phyloP scores from a whole-genome alignment of 2,113 vertebrate genomes.

The Scatophagus argus region DNA sequence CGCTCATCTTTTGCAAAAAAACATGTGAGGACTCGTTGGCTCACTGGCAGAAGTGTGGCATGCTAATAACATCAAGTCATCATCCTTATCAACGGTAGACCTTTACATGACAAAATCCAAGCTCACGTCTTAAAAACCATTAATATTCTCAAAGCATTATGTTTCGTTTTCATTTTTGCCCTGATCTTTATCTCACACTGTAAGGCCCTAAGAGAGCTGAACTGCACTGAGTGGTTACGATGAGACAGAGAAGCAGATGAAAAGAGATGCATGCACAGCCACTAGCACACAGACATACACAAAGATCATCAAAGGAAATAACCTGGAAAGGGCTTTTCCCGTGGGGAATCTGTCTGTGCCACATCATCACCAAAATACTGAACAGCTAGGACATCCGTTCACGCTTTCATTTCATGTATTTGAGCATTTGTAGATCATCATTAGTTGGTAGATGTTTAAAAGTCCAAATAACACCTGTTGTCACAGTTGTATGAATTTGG shows the following conservation, averaged over 20 bases:
- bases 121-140: conserved; percentile 2
- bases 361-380: conserved; percentile 11
- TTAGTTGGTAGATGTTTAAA: neutral
- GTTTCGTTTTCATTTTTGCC: conserved; percentile 46
- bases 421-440: neutral
- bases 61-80: neutral
- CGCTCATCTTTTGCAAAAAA: neutral
- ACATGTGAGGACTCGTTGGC: neutral
- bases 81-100: neutral
- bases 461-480: neutral
- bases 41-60: neutral
- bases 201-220: conserved; percentile 21
- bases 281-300: conserved; percentile 8
- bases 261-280: conserved; percentile 14
- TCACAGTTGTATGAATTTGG: neutral
- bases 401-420: neutral
- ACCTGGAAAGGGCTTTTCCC: conserved; percentile 21
- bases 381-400: neutral
- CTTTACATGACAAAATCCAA: conserved; percentile 1
- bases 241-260: neutral
- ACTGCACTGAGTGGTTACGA: neutral
- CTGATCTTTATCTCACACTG: conserved; percentile 51
- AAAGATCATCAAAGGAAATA: conserved; percentile 41
- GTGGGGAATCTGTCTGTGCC: conserved; percentile 15
- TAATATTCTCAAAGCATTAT: conserved; percentile 43